Conservation (phyloP, 2,888 invertebrate genomes). For the Punctoribates punctum region DNA sequence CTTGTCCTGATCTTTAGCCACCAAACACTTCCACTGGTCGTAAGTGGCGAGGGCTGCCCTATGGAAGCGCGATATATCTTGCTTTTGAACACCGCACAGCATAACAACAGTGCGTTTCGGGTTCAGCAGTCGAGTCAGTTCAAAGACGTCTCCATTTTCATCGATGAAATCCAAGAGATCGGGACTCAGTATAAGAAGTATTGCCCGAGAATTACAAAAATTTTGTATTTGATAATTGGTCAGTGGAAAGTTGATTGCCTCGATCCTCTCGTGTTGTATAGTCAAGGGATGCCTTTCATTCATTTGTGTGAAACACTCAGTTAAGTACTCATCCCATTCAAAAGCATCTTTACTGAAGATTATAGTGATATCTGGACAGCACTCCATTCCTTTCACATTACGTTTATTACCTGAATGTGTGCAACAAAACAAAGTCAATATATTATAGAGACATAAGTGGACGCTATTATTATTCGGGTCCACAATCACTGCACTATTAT, state of each 20-base stretch:
- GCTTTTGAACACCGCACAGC: conserved; percentile 69
- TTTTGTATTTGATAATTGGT: conserved; percentile 28
- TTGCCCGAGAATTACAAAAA: conserved; percentile 43
- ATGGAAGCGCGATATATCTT: conserved; percentile 67
- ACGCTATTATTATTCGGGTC: too few relatives aligned
- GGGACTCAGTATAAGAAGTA: conserved; percentile 45
- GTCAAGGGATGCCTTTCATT: conserved; percentile 11
- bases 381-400: conserved; percentile 12
- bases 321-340: conserved; percentile 46
- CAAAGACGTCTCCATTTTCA: conserved; percentile 48
- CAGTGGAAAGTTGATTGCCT: conserved; percentile 45
- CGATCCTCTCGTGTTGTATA: conserved; percentile 43
- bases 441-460: too few relatives aligned
- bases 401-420: conserved; percentile 15
- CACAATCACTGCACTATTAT: too few relatives aligned
- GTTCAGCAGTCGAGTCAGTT: conserved; percentile 62
- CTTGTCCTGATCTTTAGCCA: conserved; percentile 73
- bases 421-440: neutral
- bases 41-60: conserved; percentile 69
- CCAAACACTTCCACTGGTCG: conserved; percentile 72
- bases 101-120: conserved; percentile 73
- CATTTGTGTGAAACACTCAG: conserved; percentile 44
- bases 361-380: conserved; percentile 45
- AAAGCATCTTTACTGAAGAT: conserved; percentile 46
- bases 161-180: conserved; percentile 45